Base-by-base conservation (phyloP, 2,797 vertebrate species). In the Spheniscus humboldti region DNA sequence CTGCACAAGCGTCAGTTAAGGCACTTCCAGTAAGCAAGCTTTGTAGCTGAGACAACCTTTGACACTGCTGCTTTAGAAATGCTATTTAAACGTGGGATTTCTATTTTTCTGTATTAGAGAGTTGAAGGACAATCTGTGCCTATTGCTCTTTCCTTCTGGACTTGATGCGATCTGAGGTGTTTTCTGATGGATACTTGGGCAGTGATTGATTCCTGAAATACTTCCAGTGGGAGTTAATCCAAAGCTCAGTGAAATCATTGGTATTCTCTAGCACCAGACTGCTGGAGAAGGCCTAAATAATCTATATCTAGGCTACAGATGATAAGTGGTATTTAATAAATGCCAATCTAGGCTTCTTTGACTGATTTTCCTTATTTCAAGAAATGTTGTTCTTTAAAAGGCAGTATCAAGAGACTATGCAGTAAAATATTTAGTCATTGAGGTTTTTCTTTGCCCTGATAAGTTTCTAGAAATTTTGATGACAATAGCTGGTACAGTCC, bases 201-300 rank as follows among this genome's bases (percentile, higher is more conserved):
- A 63, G 31, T 60, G 80, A 84, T 79, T 86, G 94, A 91, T 89
- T 89, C 67, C 80, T 86, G 82, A 84, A 55, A 68, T 45, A 52
- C 9, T 68, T 83, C 55, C 63, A 87, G 25, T 84, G 63, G 71
- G 69, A 64, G 27, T 76, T 74, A 72, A 87, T 79, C 59, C 86
- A 60, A 55, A 74, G 25, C 63, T 95, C 23, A n/a, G 68, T 57
- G 77, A 92, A 93, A 60, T 86, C 30, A 45, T n/a, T 90, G 57
- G 39, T 67, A 13, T 77, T 86, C 60, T 75, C 24, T 77, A 53
- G 60, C n/a, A 55, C 35, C 19, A 81, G 64, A 2, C 30, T 66
- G 19, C 37, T 91, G 64, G 56, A 76, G 39, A 88, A 86, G 24
- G 18, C 72, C 74, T 88, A 55, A 73, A 86, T 60, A 59, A 64